Percentiles rank a stretch among this genome's conserved stretches.
Evolutionary conservation across 30 jellyfish, hydroid and myxozoan genomes (phyloP).

Genomic region (Aurelia aurita complex sp. Pacific): DNA sequence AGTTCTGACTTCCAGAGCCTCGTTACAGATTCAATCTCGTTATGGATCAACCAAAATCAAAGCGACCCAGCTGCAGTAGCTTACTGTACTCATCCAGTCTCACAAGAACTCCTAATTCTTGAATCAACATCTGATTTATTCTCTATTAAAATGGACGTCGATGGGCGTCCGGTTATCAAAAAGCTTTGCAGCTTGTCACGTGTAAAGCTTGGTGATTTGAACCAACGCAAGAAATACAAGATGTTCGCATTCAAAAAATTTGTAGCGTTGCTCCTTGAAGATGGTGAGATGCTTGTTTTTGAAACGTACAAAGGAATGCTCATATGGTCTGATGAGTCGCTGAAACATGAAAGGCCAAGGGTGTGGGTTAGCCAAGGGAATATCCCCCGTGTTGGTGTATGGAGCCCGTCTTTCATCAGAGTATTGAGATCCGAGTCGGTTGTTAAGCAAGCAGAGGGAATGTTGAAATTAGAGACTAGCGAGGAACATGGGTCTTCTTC

Average conservation of each 20-base stretch:
- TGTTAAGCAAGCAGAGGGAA: conserved; percentile 64
- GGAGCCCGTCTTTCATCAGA: conserved; percentile 88
- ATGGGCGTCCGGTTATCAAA: conserved; percentile 22
- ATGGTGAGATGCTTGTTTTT: conserved; percentile 66
- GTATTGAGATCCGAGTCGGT: conserved; percentile 81
- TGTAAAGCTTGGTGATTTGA: conserved; percentile 45
- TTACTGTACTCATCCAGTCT: conserved; percentile 72
- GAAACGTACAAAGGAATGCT: conserved; percentile 81
- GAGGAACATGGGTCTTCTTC: neutral
- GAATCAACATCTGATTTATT: conserved; percentile 70
- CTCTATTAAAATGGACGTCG: conserved; percentile 27
- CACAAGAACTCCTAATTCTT: conserved; percentile 77
- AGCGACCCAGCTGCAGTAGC: conserved; percentile 57
- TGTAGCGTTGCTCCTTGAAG: conserved; percentile 64
- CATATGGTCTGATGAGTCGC: conserved; percentile 70
- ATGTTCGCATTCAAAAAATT: conserved; percentile 64
- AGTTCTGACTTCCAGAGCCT: conserved; percentile 90
- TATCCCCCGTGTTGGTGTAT: conserved; percentile 82
- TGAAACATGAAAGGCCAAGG: conserved; percentile 58
- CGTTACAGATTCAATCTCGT: conserved; percentile 70
- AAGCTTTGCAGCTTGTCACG: conserved; percentile 59
- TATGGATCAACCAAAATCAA: conserved; percentile 84
- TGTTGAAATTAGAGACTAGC: conserved; percentile 43
- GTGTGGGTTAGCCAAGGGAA: conserved; percentile 80
- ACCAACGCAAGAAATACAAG: conserved; percentile 55